Conservation (phyloP, 92 coral and sea anemone species). For the Porites divaricata region DNA sequence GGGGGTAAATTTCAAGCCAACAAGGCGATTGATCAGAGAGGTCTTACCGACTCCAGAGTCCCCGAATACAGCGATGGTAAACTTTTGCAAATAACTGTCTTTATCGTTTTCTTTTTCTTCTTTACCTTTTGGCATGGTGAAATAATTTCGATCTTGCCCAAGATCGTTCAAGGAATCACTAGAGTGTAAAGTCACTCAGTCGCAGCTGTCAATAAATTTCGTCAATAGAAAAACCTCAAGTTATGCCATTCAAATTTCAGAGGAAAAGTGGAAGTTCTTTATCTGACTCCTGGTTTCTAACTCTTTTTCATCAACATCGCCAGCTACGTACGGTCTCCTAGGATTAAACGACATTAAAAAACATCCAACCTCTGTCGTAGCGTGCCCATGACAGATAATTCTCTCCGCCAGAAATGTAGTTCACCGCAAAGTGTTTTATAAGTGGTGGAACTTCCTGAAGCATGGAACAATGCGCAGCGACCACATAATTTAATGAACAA, state of each 20-base stretch:
- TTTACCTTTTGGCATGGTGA: conserved; percentile 35
- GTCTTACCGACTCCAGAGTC: conserved; percentile 93
- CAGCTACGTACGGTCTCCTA: background rate
- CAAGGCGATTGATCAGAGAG: conserved; percentile 73
- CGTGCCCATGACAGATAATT: background rate
- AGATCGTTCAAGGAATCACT: too few species aligned
- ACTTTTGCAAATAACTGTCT: conserved; percentile 55
- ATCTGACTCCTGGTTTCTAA: too few species aligned
- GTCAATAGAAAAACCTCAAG: too few species aligned
- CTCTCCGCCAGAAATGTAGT: background rate
- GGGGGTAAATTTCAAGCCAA: conserved; percentile 69
- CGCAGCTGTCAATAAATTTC: too few species aligned
- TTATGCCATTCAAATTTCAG: too few species aligned
- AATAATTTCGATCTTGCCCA: background rate
- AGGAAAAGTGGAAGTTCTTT: too few species aligned
- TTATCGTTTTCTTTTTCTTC: conserved; percentile 13
- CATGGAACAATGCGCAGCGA: background rate
- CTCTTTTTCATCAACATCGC: too few species aligned
- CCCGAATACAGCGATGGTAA: conserved; percentile 91
- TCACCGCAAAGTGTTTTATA: background rate
- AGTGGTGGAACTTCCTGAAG: background rate
- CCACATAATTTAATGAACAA: background rate
- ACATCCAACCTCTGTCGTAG: background rate
- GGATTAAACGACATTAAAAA: background rate
- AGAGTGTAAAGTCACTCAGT: too few species aligned